A percentile compares a stretch with the other conserved stretches of the same genome.
Conservation (phyloP, 2,797 vertebrate genomes). For the Paramormyrops hopkinsi region DNA sequence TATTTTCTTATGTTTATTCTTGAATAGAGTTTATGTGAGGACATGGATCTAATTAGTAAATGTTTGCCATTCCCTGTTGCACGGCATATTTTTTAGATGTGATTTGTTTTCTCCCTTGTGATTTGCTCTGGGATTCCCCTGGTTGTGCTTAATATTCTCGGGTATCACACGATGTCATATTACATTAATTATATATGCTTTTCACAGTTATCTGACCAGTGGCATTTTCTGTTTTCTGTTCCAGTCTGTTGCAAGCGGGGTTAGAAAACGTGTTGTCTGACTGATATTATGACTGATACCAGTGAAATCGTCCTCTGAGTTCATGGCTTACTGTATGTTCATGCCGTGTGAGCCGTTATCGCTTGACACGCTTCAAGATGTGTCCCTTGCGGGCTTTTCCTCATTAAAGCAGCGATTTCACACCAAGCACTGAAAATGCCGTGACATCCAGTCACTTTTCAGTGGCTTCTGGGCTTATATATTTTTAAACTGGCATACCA, state of each 20-base stretch:
- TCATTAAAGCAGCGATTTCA: background rate
- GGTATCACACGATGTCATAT: slow-evolving; percentile 39
- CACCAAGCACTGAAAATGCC: background rate
- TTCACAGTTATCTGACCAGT: slow-evolving; percentile 45
- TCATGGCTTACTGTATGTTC: background rate
- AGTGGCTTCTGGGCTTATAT: background rate
- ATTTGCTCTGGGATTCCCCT: slow-evolving; percentile 50
- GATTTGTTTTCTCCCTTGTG: background rate
- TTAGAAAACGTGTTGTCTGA: background rate
- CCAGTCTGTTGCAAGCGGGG: background rate
- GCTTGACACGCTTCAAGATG: background rate
- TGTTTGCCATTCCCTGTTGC: background rate
- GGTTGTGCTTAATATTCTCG: slow-evolving; percentile 43
- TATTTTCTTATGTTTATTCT: background rate
- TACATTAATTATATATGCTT: slow-evolving; percentile 18
- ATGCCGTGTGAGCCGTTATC: background rate
- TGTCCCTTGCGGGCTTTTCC: background rate
- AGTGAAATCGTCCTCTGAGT: background rate
- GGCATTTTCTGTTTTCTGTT: slow-evolving; percentile 7
- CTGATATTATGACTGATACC: slow-evolving; percentile 6
- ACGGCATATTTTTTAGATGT: background rate
- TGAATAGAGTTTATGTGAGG: background rate
- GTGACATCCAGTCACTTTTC: background rate
- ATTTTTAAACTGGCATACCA: background rate
- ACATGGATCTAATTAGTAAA: background rate